Base-by-base conservation (phyloP, 2,113 vertebrate species). In the Castor canadensis region DNA sequence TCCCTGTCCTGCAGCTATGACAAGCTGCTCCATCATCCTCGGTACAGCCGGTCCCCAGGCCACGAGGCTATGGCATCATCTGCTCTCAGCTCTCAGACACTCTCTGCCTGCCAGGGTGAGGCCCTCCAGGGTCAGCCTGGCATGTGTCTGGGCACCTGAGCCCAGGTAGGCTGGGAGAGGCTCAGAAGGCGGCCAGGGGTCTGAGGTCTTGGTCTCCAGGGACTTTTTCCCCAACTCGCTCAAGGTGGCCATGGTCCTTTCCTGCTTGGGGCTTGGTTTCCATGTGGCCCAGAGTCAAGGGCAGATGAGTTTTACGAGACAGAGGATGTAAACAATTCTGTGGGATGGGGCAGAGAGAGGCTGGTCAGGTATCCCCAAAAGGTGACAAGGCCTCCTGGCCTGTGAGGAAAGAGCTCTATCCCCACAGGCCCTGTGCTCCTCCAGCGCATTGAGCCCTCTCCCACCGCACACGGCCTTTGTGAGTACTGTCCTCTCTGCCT, bases 131-230 rank as follows among this genome's bases (percentile, higher is more conserved):
- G 19, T 26, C 64, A 94, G 91, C 20, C 81, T 45, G 95, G 60
- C 95, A 94, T 2, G 4, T 71, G 85, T 83, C 85, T 24, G 71
- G 85, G 52, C 69, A 81, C 89, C 91, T 95, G 95, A 81, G 82
- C 66, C 22, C 9, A 45, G 81, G 64, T 45, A 28, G 45, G 9
- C 35, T 1, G 5, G 28, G 43, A 4, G 26, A n/a, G n/a, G n/a
- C n/a, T 6, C 45, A 47, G 90, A 38, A 10, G 81, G 60, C 87
- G 24, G 87, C 49, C 76, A 43, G 7, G 30, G 17, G 35, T 15
- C 43, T 28, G 15, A 45, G 11, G 9, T 30, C 40, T 60, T 24
- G 45, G 26, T 58, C 49, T 87, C 49, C 40, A 3, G 40, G 60
- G n/a, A 52, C 67, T 67, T 40, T 35, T 86, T n/a, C n/a, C 45